phyloP scores from a whole-genome alignment of 2,888 invertebrate genomes.

The Cepaea hortensis region DNA sequence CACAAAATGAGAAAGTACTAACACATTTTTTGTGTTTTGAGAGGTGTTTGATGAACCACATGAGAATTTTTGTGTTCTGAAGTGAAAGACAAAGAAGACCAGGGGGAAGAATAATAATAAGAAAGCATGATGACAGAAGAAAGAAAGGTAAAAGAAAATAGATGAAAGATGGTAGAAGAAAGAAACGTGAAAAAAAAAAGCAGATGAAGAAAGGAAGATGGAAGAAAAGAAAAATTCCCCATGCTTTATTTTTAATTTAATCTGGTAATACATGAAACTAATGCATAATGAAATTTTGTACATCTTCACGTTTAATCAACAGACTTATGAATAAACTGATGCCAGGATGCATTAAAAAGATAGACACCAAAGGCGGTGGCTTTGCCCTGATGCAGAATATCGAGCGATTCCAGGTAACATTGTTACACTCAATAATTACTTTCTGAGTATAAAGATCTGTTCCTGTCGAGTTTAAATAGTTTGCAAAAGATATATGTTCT shows the following conservation, averaged over 20 bases:
- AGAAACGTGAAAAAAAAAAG: too few relatives aligned
- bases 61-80: too few relatives aligned
- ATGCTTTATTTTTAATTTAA: background rate
- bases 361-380: slow-evolving; percentile 91
- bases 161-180: too few relatives aligned
- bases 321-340: slow-evolving; percentile 92
- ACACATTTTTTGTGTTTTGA: too few relatives aligned
- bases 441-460: background rate
- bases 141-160: too few relatives aligned
- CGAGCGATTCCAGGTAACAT: slow-evolving; percentile 80
- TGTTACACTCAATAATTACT: background rate
- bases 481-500: too few relatives aligned
- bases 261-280: background rate
- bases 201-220: background rate
- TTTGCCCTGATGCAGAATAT: slow-evolving; percentile 99
- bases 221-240: background rate
- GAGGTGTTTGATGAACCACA: too few relatives aligned
- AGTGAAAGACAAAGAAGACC: too few relatives aligned
- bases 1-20: too few relatives aligned
- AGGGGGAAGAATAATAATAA: too few relatives aligned
- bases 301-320: slow-evolving; percentile 36
- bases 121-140: too few relatives aligned
- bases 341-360: slow-evolving; percentile 96
- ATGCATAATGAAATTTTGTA: background rate
- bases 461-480: too few relatives aligned